Evolutionary conservation across 2,797 vertebrate genomes (phyloP).

Genomic region (Artibeus jamaicensis): DNA sequence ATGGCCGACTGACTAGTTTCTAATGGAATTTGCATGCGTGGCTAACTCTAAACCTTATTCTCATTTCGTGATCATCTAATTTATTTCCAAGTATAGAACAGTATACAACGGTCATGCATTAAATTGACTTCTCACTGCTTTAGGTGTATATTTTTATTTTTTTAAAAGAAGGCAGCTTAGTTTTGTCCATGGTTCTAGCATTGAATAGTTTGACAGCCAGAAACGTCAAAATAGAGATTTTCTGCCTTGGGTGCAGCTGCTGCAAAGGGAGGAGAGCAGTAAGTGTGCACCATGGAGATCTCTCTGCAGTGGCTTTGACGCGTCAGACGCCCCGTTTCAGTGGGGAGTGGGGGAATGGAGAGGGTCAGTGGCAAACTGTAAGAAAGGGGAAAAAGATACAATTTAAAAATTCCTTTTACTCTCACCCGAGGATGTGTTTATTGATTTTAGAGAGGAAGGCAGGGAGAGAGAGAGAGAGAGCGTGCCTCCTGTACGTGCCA

Average conservation of each 20-base stretch:
- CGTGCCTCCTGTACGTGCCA: too few relatives aligned
- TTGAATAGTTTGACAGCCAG: constrained; percentile 66
- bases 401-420: background rate
- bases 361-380: background rate
- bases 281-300: constrained; percentile 42
- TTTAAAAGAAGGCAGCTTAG: constrained; percentile 60
- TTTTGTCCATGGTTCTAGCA: constrained; percentile 64
- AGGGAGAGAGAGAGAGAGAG: too few relatives aligned
- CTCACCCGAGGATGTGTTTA: background rate
- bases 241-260: constrained; percentile 39
- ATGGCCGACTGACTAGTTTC: constrained; percentile 27
- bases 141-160: constrained; percentile 18
- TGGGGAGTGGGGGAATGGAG: background rate
- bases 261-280: constrained; percentile 23
- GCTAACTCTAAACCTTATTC: constrained; percentile 1
- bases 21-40: background rate
- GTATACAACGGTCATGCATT: background rate
- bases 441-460: background rate
- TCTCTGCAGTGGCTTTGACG: constrained; percentile 33
- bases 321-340: background rate
- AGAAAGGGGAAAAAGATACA: background rate
- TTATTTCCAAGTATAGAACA: background rate
- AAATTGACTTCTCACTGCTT: constrained; percentile 31
- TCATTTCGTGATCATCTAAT: constrained; percentile 44
- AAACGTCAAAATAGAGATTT: constrained; percentile 71